These are phyloP conservation scores for Yoshiicerus persimilis DNA, from an alignment of 1,140 invertebrate species.

Conservation along the genomic window DNA sequence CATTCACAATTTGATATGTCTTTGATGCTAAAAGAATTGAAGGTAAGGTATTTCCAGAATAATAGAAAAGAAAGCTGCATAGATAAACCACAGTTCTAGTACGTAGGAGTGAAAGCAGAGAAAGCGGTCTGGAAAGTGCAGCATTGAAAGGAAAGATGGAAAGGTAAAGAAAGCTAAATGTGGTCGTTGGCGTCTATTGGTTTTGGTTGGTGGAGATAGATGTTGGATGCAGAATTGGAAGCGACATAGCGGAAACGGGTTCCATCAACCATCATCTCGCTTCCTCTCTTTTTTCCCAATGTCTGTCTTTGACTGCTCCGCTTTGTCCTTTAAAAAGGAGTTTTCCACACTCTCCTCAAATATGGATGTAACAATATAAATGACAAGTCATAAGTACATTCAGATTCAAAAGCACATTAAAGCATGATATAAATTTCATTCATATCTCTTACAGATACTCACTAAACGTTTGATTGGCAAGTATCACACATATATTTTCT, in stretches of 20 bases:
- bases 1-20: no score
- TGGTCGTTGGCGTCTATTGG: not conserved
- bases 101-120: not conserved
- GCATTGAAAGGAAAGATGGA: not conserved
- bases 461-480: no score
- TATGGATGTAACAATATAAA: not conserved
- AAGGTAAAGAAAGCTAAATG: conserved; percentile 18
- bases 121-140: not conserved
- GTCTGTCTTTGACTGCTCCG: not conserved
- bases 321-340: not conserved
- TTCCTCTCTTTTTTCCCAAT: not conserved
- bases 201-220: not conserved
- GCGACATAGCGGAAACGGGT: conserved; percentile 1
- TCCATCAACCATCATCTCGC: conserved; percentile 3
- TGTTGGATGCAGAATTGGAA: not conserved
- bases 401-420: not conserved
- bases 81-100: no score
- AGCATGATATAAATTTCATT: not conserved
- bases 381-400: not conserved
- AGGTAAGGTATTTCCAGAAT: no score
- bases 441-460: no score
- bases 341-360: not conserved
- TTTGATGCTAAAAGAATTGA: no score
- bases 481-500: no score
- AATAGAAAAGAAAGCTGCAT: no score